These are phyloP conservation scores for Apoda limacodes DNA, from an alignment of 2,888 invertebrate species.

Conservation along the genomic window DNA sequence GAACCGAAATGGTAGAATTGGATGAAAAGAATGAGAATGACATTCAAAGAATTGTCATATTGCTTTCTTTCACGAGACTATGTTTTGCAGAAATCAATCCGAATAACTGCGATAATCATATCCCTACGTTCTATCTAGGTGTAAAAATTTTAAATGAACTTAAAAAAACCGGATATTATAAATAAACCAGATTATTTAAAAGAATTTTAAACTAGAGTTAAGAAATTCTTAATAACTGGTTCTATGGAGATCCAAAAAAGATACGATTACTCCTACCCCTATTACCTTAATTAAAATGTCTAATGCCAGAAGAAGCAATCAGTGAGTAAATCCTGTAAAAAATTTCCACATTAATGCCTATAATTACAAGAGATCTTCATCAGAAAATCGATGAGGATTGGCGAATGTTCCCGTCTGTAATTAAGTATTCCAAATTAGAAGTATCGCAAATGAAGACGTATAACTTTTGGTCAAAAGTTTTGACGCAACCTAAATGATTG, in stretches of 20 bases:
- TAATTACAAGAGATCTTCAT: constrained; percentile 5
- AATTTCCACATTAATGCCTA: constrained; percentile 10
- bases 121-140: too few relatives aligned
- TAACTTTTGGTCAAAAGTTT: constrained; percentile 10
- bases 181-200: constrained; percentile 3
- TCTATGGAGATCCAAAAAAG: constrained; percentile 10
- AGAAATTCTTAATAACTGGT: constrained; percentile 8
- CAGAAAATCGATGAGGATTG: constrained; percentile 13
- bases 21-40: constrained; percentile 5
- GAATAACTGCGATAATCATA: constrained; percentile 8
- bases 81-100: constrained; percentile 8
- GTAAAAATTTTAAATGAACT: constrained; percentile 8
- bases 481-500: constrained; percentile 10
- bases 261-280: constrained; percentile 10
- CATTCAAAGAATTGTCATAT: constrained; percentile 3
- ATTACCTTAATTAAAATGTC: constrained; percentile 11
- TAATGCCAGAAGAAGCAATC: constrained; percentile 13
- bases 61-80: constrained; percentile 1
- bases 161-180: constrained; percentile 7
- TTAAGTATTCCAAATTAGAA: constrained; percentile 10
- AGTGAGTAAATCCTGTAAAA: constrained; percentile 8
- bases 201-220: constrained; percentile 8
- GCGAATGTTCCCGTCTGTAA: constrained; percentile 11
- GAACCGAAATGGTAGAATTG: constrained; percentile 6
- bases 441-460: constrained; percentile 10